phyloP scores from a whole-genome alignment of 2,113 vertebrate species.

The Columba livia region DNA sequence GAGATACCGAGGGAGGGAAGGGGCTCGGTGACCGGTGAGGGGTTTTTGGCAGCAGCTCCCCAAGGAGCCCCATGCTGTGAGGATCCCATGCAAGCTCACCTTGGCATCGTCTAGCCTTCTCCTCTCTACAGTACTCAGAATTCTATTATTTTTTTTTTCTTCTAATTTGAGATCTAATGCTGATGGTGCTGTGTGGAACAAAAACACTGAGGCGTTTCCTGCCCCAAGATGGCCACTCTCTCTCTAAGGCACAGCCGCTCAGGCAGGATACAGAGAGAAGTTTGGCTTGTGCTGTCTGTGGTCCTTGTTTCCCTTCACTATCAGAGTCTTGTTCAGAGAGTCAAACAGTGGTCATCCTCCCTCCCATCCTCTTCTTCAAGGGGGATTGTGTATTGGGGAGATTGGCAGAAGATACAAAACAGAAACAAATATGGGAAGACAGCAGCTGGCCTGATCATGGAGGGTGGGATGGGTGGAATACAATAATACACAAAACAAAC shows the following conservation, averaged over 20 bases:
- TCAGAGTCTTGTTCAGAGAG: rapidly evolving
- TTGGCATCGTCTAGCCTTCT: not conserved
- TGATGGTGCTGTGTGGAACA: not conserved
- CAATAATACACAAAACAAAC: not conserved
- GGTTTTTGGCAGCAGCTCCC: not conserved
- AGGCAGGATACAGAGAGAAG: not conserved
- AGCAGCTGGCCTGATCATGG: not conserved
- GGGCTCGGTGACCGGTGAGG: not conserved
- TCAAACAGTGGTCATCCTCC: not conserved
- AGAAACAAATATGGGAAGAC: not conserved
- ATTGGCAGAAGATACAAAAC: not conserved
- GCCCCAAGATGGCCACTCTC: not conserved
- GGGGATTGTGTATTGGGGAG: not conserved
- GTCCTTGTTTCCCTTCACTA: not conserved
- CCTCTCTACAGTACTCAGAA: not conserved
- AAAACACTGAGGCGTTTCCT: not conserved
- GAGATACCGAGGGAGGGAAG: not conserved
- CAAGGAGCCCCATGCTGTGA: not conserved
- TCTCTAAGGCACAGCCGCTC: not conserved
- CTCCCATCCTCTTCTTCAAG: not conserved
- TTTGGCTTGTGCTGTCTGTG: not conserved
- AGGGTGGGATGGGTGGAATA: not conserved
- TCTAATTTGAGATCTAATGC: not conserved
- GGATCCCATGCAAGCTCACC: not conserved
- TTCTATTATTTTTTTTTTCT: not conserved